These are phyloP conservation scores for Nomada hirtipes DNA, from an alignment of 2,888 invertebrate genomes.

Conservation along the genomic window DNA sequence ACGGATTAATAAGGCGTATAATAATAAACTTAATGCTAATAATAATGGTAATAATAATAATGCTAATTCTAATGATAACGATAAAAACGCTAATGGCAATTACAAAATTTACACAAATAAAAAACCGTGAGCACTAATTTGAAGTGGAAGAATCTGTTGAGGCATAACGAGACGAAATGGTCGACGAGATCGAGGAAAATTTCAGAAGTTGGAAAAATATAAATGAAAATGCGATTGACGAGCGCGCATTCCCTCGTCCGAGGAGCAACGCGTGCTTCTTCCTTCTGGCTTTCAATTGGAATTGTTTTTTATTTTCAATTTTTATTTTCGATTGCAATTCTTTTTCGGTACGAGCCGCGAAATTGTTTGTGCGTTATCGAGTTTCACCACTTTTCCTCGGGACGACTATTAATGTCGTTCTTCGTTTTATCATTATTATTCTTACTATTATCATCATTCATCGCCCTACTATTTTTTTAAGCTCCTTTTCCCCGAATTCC, in stretches of 20 bases:
- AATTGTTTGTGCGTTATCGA: constrained; percentile 53
- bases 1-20: constrained; percentile 46
- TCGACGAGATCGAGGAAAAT: neutral
- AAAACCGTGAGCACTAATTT: constrained; percentile 54
- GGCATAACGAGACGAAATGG: constrained; percentile 12
- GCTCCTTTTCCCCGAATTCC: constrained; percentile 35
- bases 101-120: constrained; percentile 24
- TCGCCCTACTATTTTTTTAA: constrained; percentile 37
- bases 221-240: constrained; percentile 1
- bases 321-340: too few relatives aligned
- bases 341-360: neutral
- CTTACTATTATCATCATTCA: constrained; percentile 8
- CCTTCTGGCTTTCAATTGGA: constrained; percentile 51
- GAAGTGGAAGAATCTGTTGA: constrained; percentile 15
- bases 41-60: constrained; percentile 35
- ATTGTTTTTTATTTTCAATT: neutral
- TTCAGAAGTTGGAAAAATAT: neutral
- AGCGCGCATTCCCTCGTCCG: constrained; percentile 7
- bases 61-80: constrained; percentile 19
- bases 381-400: constrained; percentile 52
- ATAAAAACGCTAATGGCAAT: constrained; percentile 15
- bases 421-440: constrained; percentile 47
- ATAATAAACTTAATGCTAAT: constrained; percentile 42
- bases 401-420: constrained; percentile 23
- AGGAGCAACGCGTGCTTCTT: constrained; percentile 35